A percentile compares a stretch with the other conserved stretches of the same genome.
Conservation (phyloP, 2,797 vertebrate species). For the Benthosema pterotum region DNA sequence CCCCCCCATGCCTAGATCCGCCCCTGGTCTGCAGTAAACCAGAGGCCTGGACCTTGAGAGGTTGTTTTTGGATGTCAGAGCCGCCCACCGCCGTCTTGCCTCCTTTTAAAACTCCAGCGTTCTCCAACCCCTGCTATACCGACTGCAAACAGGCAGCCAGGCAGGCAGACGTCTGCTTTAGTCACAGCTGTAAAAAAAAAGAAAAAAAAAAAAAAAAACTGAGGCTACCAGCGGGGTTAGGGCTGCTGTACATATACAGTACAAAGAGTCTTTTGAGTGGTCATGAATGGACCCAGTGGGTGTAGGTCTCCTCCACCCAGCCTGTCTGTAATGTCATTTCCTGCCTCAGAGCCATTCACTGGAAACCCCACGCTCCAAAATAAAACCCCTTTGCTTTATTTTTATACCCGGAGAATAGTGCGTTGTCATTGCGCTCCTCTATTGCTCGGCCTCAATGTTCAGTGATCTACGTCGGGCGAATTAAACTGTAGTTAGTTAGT, state of each 20-base stretch:
- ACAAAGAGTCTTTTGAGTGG: conserved; percentile 72
- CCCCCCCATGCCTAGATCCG: too few species aligned
- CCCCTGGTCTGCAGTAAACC: too few species aligned
- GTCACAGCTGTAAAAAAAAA: conserved; percentile 33
- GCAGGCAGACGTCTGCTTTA: conserved; percentile 11
- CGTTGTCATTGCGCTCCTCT: conserved; percentile 1
- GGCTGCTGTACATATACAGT: conserved; percentile 52
- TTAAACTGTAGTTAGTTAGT: too few species aligned
- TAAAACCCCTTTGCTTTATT: conserved; percentile 26
- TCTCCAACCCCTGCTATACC: conserved; percentile 4
- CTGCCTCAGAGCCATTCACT: conserved; percentile 50
- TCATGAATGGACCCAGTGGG: conserved; percentile 55
- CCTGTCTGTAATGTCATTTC: conserved; percentile 40
- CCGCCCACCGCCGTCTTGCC: conserved; percentile 30
- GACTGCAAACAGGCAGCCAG: conserved; percentile 8
- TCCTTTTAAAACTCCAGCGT: conserved; percentile 1
- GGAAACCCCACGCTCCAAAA: too few species aligned
- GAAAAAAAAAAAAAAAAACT: too few species aligned
- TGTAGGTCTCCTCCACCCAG: conserved; percentile 10
- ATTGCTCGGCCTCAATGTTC: too few species aligned
- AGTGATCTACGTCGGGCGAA: too few species aligned
- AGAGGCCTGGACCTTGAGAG: too few species aligned
- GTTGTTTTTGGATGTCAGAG: conserved; percentile 26
- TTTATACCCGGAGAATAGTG: conserved; percentile 6
- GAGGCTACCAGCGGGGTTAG: neutral